phyloP scores from a whole-genome alignment of 2,113 vertebrate genomes.

The Malurus elegans region DNA sequence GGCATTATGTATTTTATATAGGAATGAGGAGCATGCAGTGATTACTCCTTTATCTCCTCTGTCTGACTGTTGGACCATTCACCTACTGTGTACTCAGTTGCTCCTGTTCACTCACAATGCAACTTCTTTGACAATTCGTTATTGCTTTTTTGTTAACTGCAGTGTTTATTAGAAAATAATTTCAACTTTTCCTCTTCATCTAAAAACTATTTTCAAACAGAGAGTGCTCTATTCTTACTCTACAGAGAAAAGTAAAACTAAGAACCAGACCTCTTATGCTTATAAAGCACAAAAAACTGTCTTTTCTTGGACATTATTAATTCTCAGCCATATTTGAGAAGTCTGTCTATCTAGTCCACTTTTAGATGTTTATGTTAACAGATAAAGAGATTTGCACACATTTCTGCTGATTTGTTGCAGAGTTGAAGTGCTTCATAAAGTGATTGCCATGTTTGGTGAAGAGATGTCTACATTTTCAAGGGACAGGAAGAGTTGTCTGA shows the following conservation, averaged over 20 bases:
- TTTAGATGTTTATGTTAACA: background rate
- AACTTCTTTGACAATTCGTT: background rate
- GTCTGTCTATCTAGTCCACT: background rate
- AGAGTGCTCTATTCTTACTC: background rate
- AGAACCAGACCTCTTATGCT: accelerated
- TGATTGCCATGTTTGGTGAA: background rate
- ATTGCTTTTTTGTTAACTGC: background rate
- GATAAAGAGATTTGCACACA: background rate
- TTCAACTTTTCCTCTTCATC: background rate
- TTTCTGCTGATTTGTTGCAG: background rate
- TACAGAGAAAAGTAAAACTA: background rate
- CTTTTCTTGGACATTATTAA: background rate
- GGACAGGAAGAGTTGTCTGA: background rate
- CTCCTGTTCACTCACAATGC: background rate
- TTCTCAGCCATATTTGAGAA: background rate
- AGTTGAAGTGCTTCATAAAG: background rate
- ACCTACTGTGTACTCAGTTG: accelerated
- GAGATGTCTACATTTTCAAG: background rate
- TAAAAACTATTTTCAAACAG: background rate
- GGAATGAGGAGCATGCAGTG: background rate
- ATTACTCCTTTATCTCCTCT: background rate
- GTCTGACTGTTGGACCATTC: background rate
- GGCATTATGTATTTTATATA: background rate
- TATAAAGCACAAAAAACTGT: background rate
- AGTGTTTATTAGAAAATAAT: background rate